Conservation (phyloP, 2,888 invertebrate species). For the Phengaris arion region DNA sequence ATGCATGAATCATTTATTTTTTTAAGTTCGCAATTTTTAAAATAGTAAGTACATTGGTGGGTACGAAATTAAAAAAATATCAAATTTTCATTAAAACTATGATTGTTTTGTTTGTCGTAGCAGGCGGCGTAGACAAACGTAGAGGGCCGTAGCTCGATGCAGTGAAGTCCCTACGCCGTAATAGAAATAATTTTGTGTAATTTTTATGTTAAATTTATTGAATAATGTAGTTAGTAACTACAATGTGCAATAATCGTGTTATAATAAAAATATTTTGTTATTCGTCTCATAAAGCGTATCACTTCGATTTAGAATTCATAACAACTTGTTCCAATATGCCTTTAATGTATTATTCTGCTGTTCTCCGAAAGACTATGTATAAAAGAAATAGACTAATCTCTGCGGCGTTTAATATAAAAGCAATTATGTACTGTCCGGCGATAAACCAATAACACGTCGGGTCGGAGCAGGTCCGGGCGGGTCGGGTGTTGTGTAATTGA, state of each 20-base stretch:
- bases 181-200: no score
- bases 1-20: neutral
- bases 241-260: neutral
- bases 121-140: neutral
- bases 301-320: neutral
- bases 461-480: slow-evolving; percentile 30
- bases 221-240: neutral
- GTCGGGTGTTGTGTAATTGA: slow-evolving; percentile 58
- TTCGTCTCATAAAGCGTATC: neutral
- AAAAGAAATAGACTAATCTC: neutral
- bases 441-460: slow-evolving; percentile 36
- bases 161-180: neutral
- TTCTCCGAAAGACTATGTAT: neutral
- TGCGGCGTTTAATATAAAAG: slow-evolving; percentile 25
- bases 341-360: neutral
- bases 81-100: neutral
- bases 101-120: neutral
- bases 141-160: neutral
- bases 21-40: neutral
- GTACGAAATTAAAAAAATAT: no score
- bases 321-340: neutral
- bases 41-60: no score
- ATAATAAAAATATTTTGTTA: neutral
- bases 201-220: neutral
- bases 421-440: slow-evolving; percentile 22